A percentile compares a stretch with the other conserved stretches of the same genome.
These are phyloP conservation scores for Amyelois transitella DNA, from an alignment of 1,140 invertebrate species.

Conservation along the genomic window DNA sequence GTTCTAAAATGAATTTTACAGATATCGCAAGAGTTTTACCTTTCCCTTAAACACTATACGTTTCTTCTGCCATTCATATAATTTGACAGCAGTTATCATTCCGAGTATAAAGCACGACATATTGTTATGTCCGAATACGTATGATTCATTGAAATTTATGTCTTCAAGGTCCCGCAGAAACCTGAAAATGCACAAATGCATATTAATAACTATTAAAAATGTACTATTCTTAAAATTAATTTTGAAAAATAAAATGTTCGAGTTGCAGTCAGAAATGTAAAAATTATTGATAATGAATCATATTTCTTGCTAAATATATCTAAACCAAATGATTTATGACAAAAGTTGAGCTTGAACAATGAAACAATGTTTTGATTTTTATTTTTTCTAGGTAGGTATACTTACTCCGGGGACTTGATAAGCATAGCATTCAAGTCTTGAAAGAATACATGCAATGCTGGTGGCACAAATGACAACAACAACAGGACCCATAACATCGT, in stretches of 20 bases:
- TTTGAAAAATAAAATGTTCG: too few species aligned
- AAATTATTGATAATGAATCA: too few species aligned
- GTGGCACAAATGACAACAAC: background rate
- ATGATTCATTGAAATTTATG: constrained; percentile 22
- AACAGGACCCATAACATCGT: background rate
- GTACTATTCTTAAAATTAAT: too few species aligned
- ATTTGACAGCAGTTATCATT: constrained; percentile 19
- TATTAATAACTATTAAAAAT: too few species aligned
- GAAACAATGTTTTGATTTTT: too few species aligned
- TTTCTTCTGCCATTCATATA: constrained; percentile 23
- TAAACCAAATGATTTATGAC: too few species aligned
- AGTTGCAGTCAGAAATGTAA: too few species aligned
- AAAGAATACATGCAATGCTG: background rate
- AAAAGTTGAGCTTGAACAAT: too few species aligned
- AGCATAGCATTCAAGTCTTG: background rate
- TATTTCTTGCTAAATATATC: too few species aligned
- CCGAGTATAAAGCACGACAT: constrained; percentile 21
- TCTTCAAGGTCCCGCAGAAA: constrained; percentile 14
- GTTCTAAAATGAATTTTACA: too few species aligned
- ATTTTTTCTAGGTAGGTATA: background rate
- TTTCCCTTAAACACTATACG: constrained; percentile 14
- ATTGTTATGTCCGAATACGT: constrained; percentile 29
- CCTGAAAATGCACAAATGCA: constrained; percentile 6
- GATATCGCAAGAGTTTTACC: too few species aligned
- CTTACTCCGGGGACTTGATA: background rate